Evolutionary conservation across 2,888 invertebrate genomes (phyloP), one percentile per base, ranked within the genome.

Genomic region (Alcis repandata): DNA sequence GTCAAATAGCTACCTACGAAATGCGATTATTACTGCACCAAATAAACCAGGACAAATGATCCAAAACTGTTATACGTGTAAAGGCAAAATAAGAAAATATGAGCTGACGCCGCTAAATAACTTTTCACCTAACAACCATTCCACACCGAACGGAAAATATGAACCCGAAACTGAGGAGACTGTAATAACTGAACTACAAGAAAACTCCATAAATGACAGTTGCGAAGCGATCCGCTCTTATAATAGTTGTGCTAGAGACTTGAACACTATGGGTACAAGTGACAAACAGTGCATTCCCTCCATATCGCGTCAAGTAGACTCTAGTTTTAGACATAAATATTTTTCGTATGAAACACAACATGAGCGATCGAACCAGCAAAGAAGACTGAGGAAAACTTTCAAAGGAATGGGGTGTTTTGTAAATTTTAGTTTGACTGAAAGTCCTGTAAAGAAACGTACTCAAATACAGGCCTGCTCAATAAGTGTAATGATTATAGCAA

Each of bases 381-480:
- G 85, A 76, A 88, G 90, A 86, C 86, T 92, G 77, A 88, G 89
- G 70, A 93, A 93, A 80, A 90, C 88, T 78, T 82, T 93, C 20
- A 90, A 89, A 81, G 92, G 92, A 70, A 86, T 93, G 68, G 89
- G 91, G 45, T 93, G 93, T 84, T 85, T 93, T 59, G 84, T 94
- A 52, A 89, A 91, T 76, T 90, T 92, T 75, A 84, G 90, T 68
- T 79, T 91, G 74, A 87, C 87, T 74, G 91, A 93, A 75, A 90
- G 87, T 75, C 86, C 90, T 63, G 83, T 91, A 45, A 92, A 91
- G 71, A 93, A 91, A 77, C 83, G 91, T 77, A 93, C 89, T 72
- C 92, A 92, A 84, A 91, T 94, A 80, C 91, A 92, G 83, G 92
- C 92, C 67, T 93, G 92, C 89, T 93, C 93, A 90, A 91, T 93